Percentiles rank a stretch among this genome's conserved stretches.
Evolutionary conservation across 2,113 vertebrate species (phyloP).

Genomic region (Acanthochromis polyacanthus): DNA sequence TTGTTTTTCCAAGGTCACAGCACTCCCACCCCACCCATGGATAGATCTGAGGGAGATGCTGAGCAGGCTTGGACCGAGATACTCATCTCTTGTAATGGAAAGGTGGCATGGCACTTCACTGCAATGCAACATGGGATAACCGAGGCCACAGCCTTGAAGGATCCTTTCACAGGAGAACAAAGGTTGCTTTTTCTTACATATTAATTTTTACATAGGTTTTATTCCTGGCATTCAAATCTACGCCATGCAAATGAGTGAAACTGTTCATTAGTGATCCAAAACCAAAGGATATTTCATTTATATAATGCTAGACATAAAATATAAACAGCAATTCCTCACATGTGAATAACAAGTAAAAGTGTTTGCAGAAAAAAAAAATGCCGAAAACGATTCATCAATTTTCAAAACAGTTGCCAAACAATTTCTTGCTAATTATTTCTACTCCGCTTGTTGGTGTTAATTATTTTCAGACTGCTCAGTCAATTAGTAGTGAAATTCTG

Average conservation of each 20-base stretch:
- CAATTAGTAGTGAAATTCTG: neutral
- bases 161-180: constrained; percentile 4
- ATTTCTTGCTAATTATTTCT: neutral
- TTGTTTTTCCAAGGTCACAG: constrained; percentile 80
- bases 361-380: neutral
- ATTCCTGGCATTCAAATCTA: neutral
- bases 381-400: no score
- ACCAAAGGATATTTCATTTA: no score
- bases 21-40: constrained; percentile 59
- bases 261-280: no score
- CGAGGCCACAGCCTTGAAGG: neutral
- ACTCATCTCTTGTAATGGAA: constrained; percentile 34
- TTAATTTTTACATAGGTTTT: no score
- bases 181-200: no score
- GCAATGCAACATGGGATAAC: constrained; percentile 22
- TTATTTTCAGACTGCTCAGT: neutral
- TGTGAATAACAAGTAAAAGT: neutral
- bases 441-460: neutral
- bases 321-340: no score
- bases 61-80: constrained; percentile 57
- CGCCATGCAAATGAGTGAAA: no score
- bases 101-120: constrained; percentile 16
- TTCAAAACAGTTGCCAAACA: neutral
- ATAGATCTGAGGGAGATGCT: constrained; percentile 62
- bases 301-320: no score